Conservation (phyloP, 2,888 invertebrate genomes). For the Microctonus hyperodae region DNA sequence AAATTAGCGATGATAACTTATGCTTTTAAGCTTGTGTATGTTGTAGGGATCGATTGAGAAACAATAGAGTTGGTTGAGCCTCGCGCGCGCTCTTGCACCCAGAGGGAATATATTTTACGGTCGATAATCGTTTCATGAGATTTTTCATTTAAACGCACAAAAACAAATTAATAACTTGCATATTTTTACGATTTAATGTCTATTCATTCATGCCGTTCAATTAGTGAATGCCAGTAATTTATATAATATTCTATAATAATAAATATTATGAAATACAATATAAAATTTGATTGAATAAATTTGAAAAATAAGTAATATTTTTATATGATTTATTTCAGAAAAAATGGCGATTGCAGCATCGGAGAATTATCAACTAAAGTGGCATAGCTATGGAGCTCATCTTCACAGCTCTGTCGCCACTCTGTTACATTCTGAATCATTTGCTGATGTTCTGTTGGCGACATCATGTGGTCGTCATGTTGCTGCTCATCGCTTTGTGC, state of each 20-base stretch:
- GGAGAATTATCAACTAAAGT: conserved; percentile 88
- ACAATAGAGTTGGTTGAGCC: conserved; percentile 24
- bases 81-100: conserved; percentile 10
- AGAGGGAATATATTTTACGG: conserved; percentile 25
- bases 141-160: neutral
- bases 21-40: neutral
- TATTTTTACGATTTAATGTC: too few species aligned
- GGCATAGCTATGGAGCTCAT: conserved; percentile 86
- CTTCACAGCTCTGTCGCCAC: conserved; percentile 83
- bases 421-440: conserved; percentile 78
- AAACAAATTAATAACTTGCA: neutral
- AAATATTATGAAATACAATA: too few species aligned
- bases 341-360: conserved; percentile 66
- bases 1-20: conserved; percentile 4
- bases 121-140: conserved; percentile 20
- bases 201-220: too few species aligned
- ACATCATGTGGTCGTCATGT: conserved; percentile 82
- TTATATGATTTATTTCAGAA: conserved; percentile 39
- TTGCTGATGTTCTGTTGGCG: conserved; percentile 82
- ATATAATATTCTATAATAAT: too few species aligned
- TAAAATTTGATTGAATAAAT: too few species aligned
- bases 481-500: conserved; percentile 83
- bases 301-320: neutral
- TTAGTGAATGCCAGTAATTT: too few species aligned
- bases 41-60: conserved; percentile 21